phyloP scores from a whole-genome alignment of 2,113 vertebrate species.

The Pyrgilauda ruficollis region DNA sequence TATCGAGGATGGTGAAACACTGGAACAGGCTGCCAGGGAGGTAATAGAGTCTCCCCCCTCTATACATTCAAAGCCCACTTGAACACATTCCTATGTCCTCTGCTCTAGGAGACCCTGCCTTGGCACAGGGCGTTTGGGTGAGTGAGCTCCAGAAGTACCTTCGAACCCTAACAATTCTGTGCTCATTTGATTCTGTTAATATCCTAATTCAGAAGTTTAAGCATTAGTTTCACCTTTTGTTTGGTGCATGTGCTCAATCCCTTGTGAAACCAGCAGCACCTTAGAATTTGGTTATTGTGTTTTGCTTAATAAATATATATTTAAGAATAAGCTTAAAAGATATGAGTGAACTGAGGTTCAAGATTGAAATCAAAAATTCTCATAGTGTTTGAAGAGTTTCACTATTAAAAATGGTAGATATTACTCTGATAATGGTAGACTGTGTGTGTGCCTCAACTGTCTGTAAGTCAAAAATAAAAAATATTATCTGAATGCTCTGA shows the following conservation, averaged over 20 bases:
- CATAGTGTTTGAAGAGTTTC: background rate
- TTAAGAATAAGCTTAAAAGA: background rate
- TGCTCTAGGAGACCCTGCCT: background rate
- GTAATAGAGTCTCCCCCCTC: too few species aligned
- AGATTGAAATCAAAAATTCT: background rate
- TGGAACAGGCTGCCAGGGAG: background rate
- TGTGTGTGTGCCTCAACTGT: background rate
- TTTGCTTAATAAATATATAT: background rate
- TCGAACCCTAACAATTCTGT: background rate
- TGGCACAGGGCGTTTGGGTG: background rate
- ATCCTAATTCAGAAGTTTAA: background rate
- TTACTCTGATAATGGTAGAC: background rate
- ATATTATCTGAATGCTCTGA: background rate
- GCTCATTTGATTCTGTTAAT: background rate
- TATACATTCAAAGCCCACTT: background rate
- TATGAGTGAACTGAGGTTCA: background rate
- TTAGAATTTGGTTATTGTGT: background rate
- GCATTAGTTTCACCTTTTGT: background rate
- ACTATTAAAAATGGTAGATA: background rate
- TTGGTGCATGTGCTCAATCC: rapidly evolving
- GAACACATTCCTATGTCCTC: background rate
- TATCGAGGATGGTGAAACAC: background rate
- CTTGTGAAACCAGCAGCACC: background rate
- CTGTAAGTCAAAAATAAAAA: background rate
- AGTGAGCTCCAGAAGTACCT: background rate